Percentiles rank a stretch among this genome's conserved stretches.
These are phyloP conservation scores for Ladona fulva DNA, from an alignment of 1,140 invertebrate species.

Conservation along the genomic window DNA sequence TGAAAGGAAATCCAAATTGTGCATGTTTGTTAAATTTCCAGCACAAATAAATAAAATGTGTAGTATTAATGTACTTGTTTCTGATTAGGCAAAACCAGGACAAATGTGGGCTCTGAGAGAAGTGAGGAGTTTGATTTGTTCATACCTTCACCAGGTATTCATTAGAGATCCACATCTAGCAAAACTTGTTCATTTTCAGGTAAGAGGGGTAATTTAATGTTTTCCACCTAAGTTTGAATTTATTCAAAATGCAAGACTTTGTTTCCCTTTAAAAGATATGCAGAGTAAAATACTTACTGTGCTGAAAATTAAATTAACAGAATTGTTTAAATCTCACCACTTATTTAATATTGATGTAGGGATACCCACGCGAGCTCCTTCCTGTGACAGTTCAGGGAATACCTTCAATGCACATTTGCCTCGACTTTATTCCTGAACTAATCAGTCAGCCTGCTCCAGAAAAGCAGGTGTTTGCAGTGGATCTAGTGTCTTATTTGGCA, in stretches of 20 bases:
- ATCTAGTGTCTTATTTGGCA: constrained; percentile 82
- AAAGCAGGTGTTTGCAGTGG: constrained; percentile 93
- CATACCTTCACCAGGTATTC: constrained; percentile 94
- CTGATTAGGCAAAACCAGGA: constrained; percentile 42
- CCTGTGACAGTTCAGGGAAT: constrained; percentile 85
- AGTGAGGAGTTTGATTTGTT: constrained; percentile 87
- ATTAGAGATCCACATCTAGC: constrained; percentile 90
- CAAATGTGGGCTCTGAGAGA: constrained; percentile 76
- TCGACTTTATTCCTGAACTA: constrained; percentile 93
- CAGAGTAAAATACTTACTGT: too few relatives aligned
- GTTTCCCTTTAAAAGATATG: too few relatives aligned
- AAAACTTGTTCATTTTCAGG: constrained; percentile 97
- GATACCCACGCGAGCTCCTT: constrained; percentile 82
- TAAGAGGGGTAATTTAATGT: constrained; percentile 28
- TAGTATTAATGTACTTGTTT: too few relatives aligned
- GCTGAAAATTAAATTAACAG: too few relatives aligned
- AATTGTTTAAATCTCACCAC: too few relatives aligned
- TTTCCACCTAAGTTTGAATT: too few relatives aligned
- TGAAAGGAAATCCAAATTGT: too few relatives aligned
- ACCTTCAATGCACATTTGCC: constrained; percentile 96
- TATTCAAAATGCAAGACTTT: too few relatives aligned
- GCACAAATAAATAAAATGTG: too few relatives aligned
- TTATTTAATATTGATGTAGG: constrained; percentile 56
- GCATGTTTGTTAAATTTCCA: too few relatives aligned
- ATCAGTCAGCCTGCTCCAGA: constrained; percentile 85